Evolutionary conservation across 2,888 invertebrate species (phyloP).

Genomic region (Micoletzkya japonica): DNA sequence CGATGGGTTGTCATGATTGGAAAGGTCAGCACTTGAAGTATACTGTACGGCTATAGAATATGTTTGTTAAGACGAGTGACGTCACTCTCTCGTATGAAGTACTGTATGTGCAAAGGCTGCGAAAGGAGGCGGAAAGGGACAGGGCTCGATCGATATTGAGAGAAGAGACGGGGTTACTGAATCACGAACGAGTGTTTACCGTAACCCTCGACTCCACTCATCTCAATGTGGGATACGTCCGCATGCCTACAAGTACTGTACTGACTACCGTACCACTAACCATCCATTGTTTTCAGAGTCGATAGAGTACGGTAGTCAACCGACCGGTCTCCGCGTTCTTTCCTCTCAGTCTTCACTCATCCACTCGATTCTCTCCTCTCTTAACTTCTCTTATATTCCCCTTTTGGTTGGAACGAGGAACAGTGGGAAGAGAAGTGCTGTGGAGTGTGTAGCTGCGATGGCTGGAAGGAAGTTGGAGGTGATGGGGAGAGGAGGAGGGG

Average conservation of each 20-base stretch:
- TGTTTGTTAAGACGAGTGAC: constrained; percentile 44
- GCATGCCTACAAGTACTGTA: background rate
- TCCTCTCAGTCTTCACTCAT: constrained; percentile 70
- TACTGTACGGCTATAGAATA: too few relatives aligned
- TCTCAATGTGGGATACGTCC: background rate
- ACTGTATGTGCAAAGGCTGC: constrained; percentile 85
- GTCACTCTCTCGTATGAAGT: constrained; percentile 72
- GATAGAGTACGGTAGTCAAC: background rate
- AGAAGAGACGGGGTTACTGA: constrained; percentile 31
- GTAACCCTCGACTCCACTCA: too few relatives aligned
- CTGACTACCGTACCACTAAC: background rate
- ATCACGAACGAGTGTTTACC: too few relatives aligned
- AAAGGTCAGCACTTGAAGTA: constrained; percentile 27
- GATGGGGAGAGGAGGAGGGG: background rate
- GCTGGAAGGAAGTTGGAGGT: constrained; percentile 16
- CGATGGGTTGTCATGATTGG: constrained; percentile 79
- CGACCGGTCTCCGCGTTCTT: constrained; percentile 51
- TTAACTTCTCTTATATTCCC: constrained; percentile 88
- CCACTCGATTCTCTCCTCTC: constrained; percentile 81
- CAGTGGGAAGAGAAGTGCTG: constrained; percentile 36
- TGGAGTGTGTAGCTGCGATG: constrained; percentile 23
- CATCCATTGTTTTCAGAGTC: background rate
- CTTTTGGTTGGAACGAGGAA: constrained; percentile 74
- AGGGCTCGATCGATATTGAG: constrained; percentile 62
- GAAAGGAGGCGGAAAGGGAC: constrained; percentile 78